These are phyloP conservation scores for Cryptotis parvus DNA, from an alignment of 2,113 vertebrate genomes.

Conservation along the genomic window DNA sequence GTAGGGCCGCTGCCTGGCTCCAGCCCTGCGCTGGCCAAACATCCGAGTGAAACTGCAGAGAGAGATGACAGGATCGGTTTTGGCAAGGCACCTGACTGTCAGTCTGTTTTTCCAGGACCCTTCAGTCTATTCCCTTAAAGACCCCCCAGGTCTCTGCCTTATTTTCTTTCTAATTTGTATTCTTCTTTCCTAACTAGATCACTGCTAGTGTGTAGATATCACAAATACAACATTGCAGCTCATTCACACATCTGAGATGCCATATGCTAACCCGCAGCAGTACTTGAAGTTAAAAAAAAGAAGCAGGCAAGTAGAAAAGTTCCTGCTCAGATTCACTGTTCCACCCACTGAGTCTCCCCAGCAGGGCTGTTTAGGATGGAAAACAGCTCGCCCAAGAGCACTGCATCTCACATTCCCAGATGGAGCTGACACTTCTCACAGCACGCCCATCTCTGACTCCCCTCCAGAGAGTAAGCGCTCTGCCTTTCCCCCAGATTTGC, in stretches of 20 bases:
- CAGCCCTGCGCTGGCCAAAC: neutral
- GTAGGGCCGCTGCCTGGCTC: neutral
- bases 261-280: slow-evolving; percentile 71
- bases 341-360: neutral
- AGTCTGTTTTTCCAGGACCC: slow-evolving; percentile 6
- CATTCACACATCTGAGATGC: slow-evolving; percentile 66
- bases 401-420: neutral
- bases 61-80: neutral
- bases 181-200: slow-evolving; percentile 49
- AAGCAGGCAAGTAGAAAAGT: slow-evolving; percentile 49
- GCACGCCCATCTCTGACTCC: neutral
- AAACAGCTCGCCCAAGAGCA: slow-evolving; percentile 60
- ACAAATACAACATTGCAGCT: slow-evolving; percentile 56
- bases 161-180: neutral
- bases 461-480: neutral
- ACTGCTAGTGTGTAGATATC: slow-evolving; percentile 12
- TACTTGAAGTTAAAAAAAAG: slow-evolving; percentile 59
- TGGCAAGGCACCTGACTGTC: slow-evolving; percentile 36
- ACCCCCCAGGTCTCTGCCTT: neutral
- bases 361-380: slow-evolving; percentile 46
- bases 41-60: neutral
- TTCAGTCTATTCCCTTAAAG: neutral
- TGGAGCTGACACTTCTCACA: slow-evolving; percentile 34
- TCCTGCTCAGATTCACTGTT: slow-evolving; percentile 2
- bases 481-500: slow-evolving; percentile 15